Base-by-base conservation (phyloP, 2,797 vertebrate species). In the Mastacembelus armatus region DNA sequence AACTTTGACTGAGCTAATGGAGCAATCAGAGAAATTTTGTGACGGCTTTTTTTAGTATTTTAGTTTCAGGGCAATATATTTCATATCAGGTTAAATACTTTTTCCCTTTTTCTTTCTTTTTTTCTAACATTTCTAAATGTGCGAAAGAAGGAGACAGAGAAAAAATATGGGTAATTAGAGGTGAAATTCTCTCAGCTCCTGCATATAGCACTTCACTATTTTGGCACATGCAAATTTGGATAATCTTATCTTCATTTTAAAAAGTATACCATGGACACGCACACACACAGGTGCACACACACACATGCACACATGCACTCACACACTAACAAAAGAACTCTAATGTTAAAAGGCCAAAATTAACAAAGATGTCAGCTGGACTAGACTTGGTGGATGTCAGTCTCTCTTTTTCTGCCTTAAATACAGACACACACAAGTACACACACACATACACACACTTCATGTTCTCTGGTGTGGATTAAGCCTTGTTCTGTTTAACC, bases 1-100 rank as follows among this genome's bases (percentile, higher is more conserved):
- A 92, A 90, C 85, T 89, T 91, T 84, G 86, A 87, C 60, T 74
- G 49, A 85, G 79, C 85, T 87, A 85, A 86, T 86, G 83, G 78
- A 62, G 85, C 84, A 90, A 89, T 89, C 87, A 86, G 71, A 78
- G 61, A 62, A 81, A 85, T 80, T 68, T 74, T 77, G 12, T 76
- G 75, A 50, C n/a, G 39, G 27, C 40, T 42, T 39, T 58, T 66
- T 60, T 42, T 42, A 74, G 47, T 57, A 48, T 71, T 81, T 71
- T 44, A 47, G 56, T 80, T 85, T 29, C 10, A 1, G 79, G 74
- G 57, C 43, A 59, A 40, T 24, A 59, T 52, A 69, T 60, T 83
- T 83, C 16, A 55, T 42, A 58, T 78, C 24, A 14, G 9, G 49
- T 50, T 43, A 40, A 1, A 19, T 24, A 26, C 52, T 45, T 54